Evolutionary conservation across 2,888 invertebrate genomes (phyloP).

Genomic region (Pseudococcus viburni): DNA sequence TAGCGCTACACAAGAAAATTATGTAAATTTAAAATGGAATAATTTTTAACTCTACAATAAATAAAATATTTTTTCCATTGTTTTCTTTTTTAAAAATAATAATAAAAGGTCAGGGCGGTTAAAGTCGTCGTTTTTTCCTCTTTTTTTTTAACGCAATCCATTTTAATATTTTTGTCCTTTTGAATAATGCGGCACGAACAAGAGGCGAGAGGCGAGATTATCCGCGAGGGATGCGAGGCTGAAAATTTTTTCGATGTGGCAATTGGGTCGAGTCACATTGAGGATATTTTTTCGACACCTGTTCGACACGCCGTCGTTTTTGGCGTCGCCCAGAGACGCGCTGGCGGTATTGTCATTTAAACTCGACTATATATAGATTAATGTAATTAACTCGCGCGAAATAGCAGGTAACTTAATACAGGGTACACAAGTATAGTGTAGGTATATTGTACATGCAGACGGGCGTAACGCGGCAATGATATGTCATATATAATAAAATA

Average conservation of each 20-base stretch:
- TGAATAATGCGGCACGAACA: not conserved
- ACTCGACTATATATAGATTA: not conserved
- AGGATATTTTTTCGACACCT: conserved; percentile 39
- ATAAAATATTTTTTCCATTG: conserved; percentile 63
- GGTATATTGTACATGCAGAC: not conserved
- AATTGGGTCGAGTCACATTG: not conserved
- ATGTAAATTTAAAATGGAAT: conserved; percentile 64
- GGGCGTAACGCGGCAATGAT: conserved; percentile 43
- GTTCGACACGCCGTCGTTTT: not conserved
- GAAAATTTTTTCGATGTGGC: not conserved
- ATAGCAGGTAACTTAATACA: conserved; percentile 39
- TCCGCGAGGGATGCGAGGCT: not conserved
- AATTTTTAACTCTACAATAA: conserved; percentile 59
- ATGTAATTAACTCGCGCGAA: conserved; percentile 32
- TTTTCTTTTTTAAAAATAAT: conserved; percentile 50
- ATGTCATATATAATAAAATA: conserved; percentile 58
- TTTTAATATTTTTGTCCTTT: conserved; percentile 56
- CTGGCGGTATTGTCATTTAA: not conserved
- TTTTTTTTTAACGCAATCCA: not conserved
- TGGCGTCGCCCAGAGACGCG: not conserved
- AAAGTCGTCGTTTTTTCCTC: conserved; percentile 32
- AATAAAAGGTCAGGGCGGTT: conserved; percentile 30
- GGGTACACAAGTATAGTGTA: conserved; percentile 3
- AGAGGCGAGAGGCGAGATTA: not conserved
- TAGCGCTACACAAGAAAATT: conserved; percentile 57